Evolutionary conservation across 2,113 vertebrate species (phyloP).

Genomic region (Dicrurus megarhynchus): DNA sequence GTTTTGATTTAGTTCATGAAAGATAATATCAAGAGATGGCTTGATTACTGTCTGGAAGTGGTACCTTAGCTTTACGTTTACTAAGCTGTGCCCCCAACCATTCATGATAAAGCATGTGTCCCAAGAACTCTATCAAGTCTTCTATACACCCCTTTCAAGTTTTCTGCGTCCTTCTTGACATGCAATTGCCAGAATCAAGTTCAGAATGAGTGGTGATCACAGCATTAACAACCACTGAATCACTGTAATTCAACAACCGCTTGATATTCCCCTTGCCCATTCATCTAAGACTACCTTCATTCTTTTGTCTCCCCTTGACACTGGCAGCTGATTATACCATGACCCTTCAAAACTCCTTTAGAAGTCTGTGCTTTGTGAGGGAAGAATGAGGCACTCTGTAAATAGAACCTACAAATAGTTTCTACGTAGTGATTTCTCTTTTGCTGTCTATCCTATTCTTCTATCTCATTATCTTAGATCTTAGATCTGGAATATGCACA

Average conservation of each 20-base stretch:
- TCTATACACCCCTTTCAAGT: background rate
- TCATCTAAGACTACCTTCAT: constrained; percentile 13
- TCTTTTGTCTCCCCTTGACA: constrained; percentile 6
- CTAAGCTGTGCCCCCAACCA: background rate
- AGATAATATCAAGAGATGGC: background rate
- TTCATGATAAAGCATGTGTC: background rate
- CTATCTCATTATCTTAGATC: background rate
- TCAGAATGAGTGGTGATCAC: background rate
- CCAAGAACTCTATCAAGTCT: background rate
- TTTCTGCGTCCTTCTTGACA: background rate
- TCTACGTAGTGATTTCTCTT: background rate
- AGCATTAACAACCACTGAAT: background rate
- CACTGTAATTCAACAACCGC: background rate
- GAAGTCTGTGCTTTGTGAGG: constrained; percentile 17
- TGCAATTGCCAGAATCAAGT: background rate
- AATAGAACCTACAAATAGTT: constrained; percentile 15
- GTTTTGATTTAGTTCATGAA: background rate
- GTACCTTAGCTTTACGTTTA: background rate
- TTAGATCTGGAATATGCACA: background rate
- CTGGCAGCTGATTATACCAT: constrained; percentile 2
- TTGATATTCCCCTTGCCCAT: constrained; percentile 3
- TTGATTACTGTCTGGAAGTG: background rate
- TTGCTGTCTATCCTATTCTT: background rate
- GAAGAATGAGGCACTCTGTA: background rate
- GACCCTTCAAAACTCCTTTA: constrained; percentile 22